phyloP scores from a whole-genome alignment of 1,140 invertebrate species.

The Lithobius niger region DNA sequence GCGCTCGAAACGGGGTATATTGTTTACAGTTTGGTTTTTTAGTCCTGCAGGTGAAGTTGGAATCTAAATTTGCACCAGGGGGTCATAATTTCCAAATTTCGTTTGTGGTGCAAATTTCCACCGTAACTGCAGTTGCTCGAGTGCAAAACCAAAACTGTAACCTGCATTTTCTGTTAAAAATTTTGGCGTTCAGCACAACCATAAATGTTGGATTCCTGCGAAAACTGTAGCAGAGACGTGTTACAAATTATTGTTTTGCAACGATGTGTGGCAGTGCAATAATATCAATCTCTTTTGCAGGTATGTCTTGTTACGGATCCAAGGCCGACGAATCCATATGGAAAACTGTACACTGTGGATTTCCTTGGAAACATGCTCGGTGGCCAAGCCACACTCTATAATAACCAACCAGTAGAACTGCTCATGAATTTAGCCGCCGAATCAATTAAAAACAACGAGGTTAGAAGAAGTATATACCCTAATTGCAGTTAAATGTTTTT shows the following conservation, averaged over 20 bases:
- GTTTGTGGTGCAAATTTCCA: too few relatives aligned
- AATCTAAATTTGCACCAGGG: too few relatives aligned
- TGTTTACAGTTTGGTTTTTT: too few relatives aligned
- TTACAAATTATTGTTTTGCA: slow-evolving; percentile 9
- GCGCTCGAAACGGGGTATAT: too few relatives aligned
- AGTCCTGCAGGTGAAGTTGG: too few relatives aligned
- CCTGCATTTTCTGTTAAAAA: too few relatives aligned
- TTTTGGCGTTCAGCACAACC: too few relatives aligned
- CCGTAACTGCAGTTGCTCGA: too few relatives aligned
- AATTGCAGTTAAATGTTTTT: not conserved
- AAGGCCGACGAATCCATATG: slow-evolving; percentile 55
- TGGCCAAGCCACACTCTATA: slow-evolving; percentile 60
- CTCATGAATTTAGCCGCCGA: slow-evolving; percentile 57
- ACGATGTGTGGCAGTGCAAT: too few relatives aligned
- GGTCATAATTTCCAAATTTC: too few relatives aligned
- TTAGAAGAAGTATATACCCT: too few relatives aligned
- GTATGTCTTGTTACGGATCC: slow-evolving; percentile 76
- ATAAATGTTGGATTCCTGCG: slow-evolving; percentile 4
- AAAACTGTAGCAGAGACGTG: not conserved
- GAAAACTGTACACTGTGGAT: slow-evolving; percentile 68
- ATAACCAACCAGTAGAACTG: slow-evolving; percentile 68
- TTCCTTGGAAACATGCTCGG: slow-evolving; percentile 72
- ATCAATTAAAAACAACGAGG: slow-evolving; percentile 61
- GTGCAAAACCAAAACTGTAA: too few relatives aligned
- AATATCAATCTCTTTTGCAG: slow-evolving; percentile 30